phyloP scores from a whole-genome alignment of 92 coral and sea anemone genomes.

The Palythoa caribaeorum region DNA sequence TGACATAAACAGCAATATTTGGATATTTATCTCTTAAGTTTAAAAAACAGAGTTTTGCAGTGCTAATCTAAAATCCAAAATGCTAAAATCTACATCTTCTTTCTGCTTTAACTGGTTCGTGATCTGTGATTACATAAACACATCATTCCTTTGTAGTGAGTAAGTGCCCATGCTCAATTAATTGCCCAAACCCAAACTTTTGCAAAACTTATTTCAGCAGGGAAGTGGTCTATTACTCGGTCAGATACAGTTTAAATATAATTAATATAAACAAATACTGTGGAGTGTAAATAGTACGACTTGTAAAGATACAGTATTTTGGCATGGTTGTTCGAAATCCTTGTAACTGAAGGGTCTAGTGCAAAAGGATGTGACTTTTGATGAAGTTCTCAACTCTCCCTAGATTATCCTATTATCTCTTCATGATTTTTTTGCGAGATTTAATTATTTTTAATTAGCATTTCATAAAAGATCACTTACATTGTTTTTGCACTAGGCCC shows the following conservation, averaged over 20 bases:
- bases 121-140: not conserved
- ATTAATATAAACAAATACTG: not conserved
- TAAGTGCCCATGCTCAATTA: not conserved
- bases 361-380: no score
- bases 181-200: no score
- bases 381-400: no score
- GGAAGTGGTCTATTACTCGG: not conserved
- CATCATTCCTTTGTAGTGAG: not conserved
- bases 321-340: not conserved
- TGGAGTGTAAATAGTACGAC: not conserved
- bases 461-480: no score
- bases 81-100: not conserved
- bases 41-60: not conserved
- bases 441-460: no score
- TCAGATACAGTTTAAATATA: not conserved
- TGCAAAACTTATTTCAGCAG: not conserved
- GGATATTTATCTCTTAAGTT: not conserved
- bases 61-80: not conserved
- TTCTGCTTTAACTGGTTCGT: not conserved
- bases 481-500: no score
- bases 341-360: no score
- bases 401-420: no score
- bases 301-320: not conserved
- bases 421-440: no score
- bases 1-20: no score